Evolutionary conservation across 2,888 invertebrate genomes (phyloP).

Genomic region (Cheilosia vulpina): DNA sequence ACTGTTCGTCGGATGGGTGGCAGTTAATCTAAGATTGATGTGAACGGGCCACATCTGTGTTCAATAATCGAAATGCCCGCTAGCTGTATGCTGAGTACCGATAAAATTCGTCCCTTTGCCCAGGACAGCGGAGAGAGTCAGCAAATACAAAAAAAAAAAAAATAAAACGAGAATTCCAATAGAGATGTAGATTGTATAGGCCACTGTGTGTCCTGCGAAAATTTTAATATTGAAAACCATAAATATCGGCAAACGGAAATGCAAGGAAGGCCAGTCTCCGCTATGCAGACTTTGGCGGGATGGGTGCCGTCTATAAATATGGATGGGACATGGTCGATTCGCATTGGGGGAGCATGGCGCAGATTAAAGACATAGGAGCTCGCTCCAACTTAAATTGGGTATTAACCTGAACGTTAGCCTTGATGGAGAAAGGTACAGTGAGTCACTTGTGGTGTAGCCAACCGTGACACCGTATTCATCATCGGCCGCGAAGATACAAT

Average conservation of each 20-base stretch:
- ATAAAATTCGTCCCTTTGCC: conserved; percentile 59
- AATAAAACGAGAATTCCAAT: conserved; percentile 31
- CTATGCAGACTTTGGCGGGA: conserved; percentile 55
- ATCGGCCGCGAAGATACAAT: conserved; percentile 26
- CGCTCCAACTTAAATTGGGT: conserved; percentile 34
- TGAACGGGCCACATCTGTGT: conserved; percentile 74
- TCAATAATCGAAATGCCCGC: conserved; percentile 74
- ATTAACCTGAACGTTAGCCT: conserved; percentile 46
- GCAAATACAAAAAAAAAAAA: conserved; percentile 43
- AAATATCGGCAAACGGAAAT: conserved; percentile 66
- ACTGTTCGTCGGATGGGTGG: conserved; percentile 50
- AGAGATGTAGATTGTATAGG: conserved; percentile 9
- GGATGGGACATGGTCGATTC: conserved; percentile 53
- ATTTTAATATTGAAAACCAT: conserved; percentile 75
- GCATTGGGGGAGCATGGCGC: background rate
- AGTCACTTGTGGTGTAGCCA: conserved; percentile 29
- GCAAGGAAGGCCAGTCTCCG: conserved; percentile 53
- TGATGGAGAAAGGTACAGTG: conserved; percentile 30
- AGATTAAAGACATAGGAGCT: conserved; percentile 6
- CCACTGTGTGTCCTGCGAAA: conserved; percentile 58
- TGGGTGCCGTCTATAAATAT: conserved; percentile 60
- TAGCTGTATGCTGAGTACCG: conserved; percentile 65
- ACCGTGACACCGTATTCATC: conserved; percentile 37
- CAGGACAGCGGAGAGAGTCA: conserved; percentile 18
- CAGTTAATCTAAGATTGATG: conserved; percentile 75